Evolutionary conservation across 2,797 vertebrate genomes (phyloP), one percentile per base, ranked within the genome.

Genomic region (Onychomys arenicola): DNA sequence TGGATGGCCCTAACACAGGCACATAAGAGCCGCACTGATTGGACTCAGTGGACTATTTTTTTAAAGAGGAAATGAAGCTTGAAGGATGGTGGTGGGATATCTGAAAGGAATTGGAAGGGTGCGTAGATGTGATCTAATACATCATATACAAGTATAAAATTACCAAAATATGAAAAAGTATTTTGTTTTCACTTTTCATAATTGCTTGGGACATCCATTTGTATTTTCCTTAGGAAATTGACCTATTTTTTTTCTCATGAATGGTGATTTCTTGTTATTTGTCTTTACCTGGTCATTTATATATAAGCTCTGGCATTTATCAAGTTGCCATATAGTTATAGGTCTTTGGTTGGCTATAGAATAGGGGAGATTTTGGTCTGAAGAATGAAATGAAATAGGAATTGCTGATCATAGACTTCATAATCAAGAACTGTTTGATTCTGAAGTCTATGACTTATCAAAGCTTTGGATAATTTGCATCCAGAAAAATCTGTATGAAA

Each of bases 391-490:
- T 23, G 40, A 27, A 25, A 40, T 32, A 67, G 25, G 63, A 63
- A 43, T 65, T 65, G 40, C 40, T 21, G 59, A 34, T 32, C 27
- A 34, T 34, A 63, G 4, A 23, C n/a, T 37, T 73, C 69, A 73
- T 19, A 73, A 73, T 73, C 69, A 73, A 73, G n/a, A 40, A 73
- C 69, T 37, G 9, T 71, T 82, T 93, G 93, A 76, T 93, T 75
- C 92, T 76, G 55, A 61, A 69, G n/a, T 55, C 17, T 2, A 27
- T 14, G 32, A 16, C n/a, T 59, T 93, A 76, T 83, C 49, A 11
- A 57, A 34, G 2, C 29, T n/a, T 88, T 92, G 55, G 67, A 67
- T 92, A 92, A 96, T 21, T 69, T 49, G 29, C 23, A 90, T 87
- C 83, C 6, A 25, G 29, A 90, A 95, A 90, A 46, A 69, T 27